A percentile compares a stretch with the other conserved stretches of the same genome.
These are phyloP conservation scores for Pitta sordida DNA, from an alignment of 2,113 vertebrate species.

Conservation along the genomic window DNA sequence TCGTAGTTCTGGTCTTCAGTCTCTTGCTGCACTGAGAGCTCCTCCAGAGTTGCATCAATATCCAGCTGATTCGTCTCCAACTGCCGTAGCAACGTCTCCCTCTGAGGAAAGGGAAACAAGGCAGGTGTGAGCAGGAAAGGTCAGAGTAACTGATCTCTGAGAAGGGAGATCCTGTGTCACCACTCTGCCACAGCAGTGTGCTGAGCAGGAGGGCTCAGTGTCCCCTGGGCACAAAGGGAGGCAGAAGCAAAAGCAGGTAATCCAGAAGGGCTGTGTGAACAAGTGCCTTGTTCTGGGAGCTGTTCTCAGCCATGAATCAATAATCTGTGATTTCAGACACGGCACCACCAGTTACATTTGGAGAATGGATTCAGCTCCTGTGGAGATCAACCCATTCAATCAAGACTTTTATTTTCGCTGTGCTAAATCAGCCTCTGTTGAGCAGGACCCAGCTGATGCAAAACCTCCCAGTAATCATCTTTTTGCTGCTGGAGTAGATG, in stretches of 20 bases:
- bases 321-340: not conserved
- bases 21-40: constrained; percentile 93
- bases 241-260: not conserved
- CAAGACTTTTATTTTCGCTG: not conserved
- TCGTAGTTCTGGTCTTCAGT: constrained; percentile 98
- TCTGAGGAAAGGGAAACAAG: constrained; percentile 69
- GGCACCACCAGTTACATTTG: not conserved
- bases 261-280: not conserved
- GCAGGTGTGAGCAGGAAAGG: not conserved
- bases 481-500: not conserved
- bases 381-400: not conserved
- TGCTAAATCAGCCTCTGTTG: not conserved
- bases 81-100: constrained; percentile 93
- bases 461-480: not conserved
- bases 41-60: constrained; percentile 95
- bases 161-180: constrained; percentile 2
- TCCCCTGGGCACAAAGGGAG: not conserved
- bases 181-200: not conserved
- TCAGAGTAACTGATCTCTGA: not conserved
- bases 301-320: not conserved
- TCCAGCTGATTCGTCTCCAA: constrained; percentile 98
- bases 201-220: not conserved
- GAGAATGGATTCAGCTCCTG: not conserved
- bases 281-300: not conserved
- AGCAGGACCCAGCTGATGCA: not conserved